These are phyloP conservation scores for Acanthosepion lycidas DNA, from an alignment of 2,888 invertebrate genomes.

Conservation along the genomic window DNA sequence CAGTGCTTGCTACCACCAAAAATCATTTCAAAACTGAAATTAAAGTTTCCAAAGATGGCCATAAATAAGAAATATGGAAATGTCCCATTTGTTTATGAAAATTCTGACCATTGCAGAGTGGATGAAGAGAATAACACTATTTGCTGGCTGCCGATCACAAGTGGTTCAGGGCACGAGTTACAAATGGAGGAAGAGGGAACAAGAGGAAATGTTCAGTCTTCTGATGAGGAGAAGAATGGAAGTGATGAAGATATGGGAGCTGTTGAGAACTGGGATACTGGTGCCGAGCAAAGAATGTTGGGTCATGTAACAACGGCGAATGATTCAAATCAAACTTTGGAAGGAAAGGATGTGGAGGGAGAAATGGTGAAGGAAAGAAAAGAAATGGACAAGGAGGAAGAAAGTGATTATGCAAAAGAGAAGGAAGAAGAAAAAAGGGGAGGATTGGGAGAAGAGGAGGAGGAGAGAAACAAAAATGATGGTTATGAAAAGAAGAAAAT, in stretches of 20 bases:
- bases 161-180: conserved; percentile 56
- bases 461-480: not conserved
- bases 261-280: not conserved
- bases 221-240: conserved; percentile 41
- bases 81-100: conserved; percentile 75
- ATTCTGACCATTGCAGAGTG: not conserved
- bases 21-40: conserved; percentile 75
- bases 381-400: not conserved
- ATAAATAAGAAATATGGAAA: conserved; percentile 74
- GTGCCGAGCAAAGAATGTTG: conserved; percentile 25
- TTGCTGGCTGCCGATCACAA: conserved; percentile 54
- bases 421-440: not conserved
- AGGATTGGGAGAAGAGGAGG: not conserved
- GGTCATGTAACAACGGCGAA: not conserved
- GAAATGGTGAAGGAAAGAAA: not conserved
- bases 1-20: conserved; percentile 76
- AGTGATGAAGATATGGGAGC: not conserved
- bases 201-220: conserved; percentile 48
- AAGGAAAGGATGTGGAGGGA: not conserved
- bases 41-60: conserved; percentile 71
- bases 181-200: not conserved
- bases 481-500: not conserved
- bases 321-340: not conserved
- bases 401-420: not conserved
- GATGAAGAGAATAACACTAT: conserved; percentile 53